Evolutionary conservation across 2,888 invertebrate genomes (phyloP).

Genomic region (Eupeodes latifasciatus): DNA sequence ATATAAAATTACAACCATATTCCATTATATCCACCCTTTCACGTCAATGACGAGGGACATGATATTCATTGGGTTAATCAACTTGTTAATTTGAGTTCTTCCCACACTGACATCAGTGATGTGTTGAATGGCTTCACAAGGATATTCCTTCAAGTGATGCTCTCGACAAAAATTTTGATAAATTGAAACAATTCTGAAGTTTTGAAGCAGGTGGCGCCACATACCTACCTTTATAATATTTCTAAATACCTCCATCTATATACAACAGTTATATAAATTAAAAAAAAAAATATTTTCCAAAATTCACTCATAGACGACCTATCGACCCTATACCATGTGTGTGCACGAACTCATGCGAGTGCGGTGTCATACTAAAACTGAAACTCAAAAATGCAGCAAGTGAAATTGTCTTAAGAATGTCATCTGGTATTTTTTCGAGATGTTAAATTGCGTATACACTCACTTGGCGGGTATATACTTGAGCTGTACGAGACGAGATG

Average conservation of each 20-base stretch:
- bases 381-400: slow-evolving; percentile 57
- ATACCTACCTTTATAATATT: not conserved
- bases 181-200: slow-evolving; percentile 6
- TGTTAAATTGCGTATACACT: slow-evolving; percentile 37
- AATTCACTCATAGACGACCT: slow-evolving; percentile 40
- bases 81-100: slow-evolving; percentile 53
- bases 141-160: slow-evolving; percentile 18
- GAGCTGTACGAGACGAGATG: not conserved
- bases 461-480: not conserved
- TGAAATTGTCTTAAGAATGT: slow-evolving; percentile 69
- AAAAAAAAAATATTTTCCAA: not conserved
- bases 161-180: slow-evolving; percentile 25
- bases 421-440: slow-evolving; percentile 66
- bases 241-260: not conserved
- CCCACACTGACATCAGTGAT: not conserved
- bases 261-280: slow-evolving; percentile 2
- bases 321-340: slow-evolving; percentile 67
- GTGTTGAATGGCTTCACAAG: not conserved
- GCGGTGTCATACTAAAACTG: slow-evolving; percentile 48
- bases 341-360: slow-evolving; percentile 55
- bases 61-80: slow-evolving; percentile 68
- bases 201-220: slow-evolving; percentile 64
- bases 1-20: not conserved
- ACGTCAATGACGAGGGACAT: not conserved
- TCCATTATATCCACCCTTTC: too few species aligned